A percentile compares a stretch with the other conserved stretches of the same genome.
These are phyloP conservation scores for Exephanes ischioxanthus DNA, from an alignment of 2,888 invertebrate species.

Conservation along the genomic window DNA sequence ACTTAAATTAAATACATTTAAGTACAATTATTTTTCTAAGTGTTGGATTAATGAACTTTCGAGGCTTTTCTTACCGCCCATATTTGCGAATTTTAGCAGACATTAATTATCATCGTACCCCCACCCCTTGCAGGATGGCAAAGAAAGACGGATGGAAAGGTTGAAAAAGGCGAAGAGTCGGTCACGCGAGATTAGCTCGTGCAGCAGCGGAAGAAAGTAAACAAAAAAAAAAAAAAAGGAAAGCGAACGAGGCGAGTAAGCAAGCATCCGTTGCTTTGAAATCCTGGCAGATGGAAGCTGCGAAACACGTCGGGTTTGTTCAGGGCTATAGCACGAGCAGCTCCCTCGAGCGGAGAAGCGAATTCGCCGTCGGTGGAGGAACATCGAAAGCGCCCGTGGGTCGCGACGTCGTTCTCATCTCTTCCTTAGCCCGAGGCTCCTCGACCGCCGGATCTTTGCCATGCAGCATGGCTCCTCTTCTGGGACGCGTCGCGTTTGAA, in stretches of 20 bases:
- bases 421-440: neutral
- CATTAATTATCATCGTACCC: neutral
- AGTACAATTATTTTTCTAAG: too few species aligned
- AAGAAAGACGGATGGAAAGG: neutral
- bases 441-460: slow-evolving; percentile 47
- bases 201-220: neutral
- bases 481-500: slow-evolving; percentile 14
- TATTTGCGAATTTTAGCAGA: neutral
- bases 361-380: slow-evolving; percentile 38
- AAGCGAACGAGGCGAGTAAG: slow-evolving; percentile 9
- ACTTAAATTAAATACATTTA: too few species aligned
- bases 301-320: slow-evolving; percentile 41
- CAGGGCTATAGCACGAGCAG: slow-evolving; percentile 38
- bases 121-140: neutral
- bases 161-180: slow-evolving; percentile 17
- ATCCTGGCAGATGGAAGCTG: slow-evolving; percentile 34
- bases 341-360: slow-evolving; percentile 20
- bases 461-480: slow-evolving; percentile 27
- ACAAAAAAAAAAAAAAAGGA: slow-evolving; percentile 13
- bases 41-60: neutral
- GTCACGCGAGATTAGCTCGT: slow-evolving; percentile 49
- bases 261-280: slow-evolving; percentile 19
- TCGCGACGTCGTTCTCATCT: slow-evolving; percentile 15
- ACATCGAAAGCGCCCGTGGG: slow-evolving; percentile 27
- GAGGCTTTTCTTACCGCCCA: neutral